Base-by-base conservation (phyloP, 1,140 invertebrate genomes). In the Drosophila ficusphila region DNA sequence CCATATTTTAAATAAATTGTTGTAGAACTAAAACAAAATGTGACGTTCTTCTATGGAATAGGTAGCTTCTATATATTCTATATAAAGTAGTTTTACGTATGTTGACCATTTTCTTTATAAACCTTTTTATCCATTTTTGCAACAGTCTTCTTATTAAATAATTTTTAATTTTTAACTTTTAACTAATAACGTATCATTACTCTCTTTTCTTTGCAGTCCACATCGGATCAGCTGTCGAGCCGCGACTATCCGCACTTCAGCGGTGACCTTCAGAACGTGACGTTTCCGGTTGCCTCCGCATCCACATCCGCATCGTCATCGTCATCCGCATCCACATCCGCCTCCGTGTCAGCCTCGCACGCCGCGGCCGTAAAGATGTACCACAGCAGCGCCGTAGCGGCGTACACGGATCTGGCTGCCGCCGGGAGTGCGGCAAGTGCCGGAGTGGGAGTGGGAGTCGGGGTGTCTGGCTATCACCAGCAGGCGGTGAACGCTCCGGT, bases 401-500 rank as follows among this genome's bases (percentile, higher is more conserved):
- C 79, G 12, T 91, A 91, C 42, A 76, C 90, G 7, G 90, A 92
- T 73, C 64, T 77, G 44, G 91, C 89, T 25, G 90, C 74, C 74
- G 91, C 72, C 89, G 69, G 77, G 11, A 85, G 79, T 90, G 90
- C 90, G 67, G 91, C 76, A 46, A 57, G 71, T 9, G 61, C 70
- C 0, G 79, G 75, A 2, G 68, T 58, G 12, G 79, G 75, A 2
- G 68, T 58, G 12, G 60, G 92, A 74, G 71, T 90, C 86, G 42
- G 83, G 33, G 72, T 81, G 5, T 92, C 79, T 61, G 83, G 83
- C 34, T 88, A 88, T 21, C 82, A 89, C n/a, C 82, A 88, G 41
- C 82, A 88, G 74, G 81, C 86, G 2, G 78, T 90, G 0, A 90
- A 90, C 25, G 91, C 92, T 3, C 93, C 93, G 1, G 93, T 93